Evolutionary conservation across 2,888 invertebrate species (phyloP).

Genomic region (Caenorhabditis japonica): DNA sequence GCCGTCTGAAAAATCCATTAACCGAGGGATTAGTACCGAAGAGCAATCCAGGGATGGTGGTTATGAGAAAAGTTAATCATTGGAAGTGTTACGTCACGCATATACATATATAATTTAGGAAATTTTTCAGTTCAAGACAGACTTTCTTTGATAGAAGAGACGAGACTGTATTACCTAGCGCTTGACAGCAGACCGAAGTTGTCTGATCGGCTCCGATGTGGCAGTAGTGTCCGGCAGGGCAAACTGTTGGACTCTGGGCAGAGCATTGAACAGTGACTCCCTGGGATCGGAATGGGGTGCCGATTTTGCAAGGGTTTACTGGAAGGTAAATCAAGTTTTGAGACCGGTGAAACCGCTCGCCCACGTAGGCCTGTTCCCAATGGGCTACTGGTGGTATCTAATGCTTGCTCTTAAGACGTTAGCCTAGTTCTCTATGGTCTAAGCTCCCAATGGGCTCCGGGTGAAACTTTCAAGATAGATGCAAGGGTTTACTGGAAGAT

Average conservation of each 20-base stretch:
- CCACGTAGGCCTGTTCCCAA: no score
- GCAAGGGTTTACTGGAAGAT: conserved; percentile 75
- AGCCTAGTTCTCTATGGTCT: not conserved
- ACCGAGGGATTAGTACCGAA: no score
- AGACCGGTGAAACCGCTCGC: not conserved
- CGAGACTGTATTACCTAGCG: conserved; percentile 59
- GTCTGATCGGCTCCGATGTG: conserved; percentile 73
- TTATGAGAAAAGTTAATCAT: no score
- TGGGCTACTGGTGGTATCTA: no score
- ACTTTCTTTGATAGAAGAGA: no score
- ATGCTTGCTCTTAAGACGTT: no score
- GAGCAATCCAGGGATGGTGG: no score
- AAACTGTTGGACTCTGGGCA: conserved; percentile 63
- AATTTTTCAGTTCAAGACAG: not conserved
- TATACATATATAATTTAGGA: no score
- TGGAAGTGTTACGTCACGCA: no score
- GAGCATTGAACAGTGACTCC: conserved; percentile 74
- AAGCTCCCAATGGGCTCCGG: not conserved
- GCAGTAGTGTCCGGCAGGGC: conserved; percentile 75
- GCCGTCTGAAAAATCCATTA: no score
- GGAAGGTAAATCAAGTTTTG: conserved; percentile 22
- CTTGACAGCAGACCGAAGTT: conserved; percentile 74
- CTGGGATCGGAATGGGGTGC: conserved; percentile 72
- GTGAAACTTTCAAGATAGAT: no score
- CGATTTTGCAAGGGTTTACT: conserved; percentile 76